Evolutionary conservation across 2,888 invertebrate species (phyloP).

Genomic region (Lumbricus terrestris): DNA sequence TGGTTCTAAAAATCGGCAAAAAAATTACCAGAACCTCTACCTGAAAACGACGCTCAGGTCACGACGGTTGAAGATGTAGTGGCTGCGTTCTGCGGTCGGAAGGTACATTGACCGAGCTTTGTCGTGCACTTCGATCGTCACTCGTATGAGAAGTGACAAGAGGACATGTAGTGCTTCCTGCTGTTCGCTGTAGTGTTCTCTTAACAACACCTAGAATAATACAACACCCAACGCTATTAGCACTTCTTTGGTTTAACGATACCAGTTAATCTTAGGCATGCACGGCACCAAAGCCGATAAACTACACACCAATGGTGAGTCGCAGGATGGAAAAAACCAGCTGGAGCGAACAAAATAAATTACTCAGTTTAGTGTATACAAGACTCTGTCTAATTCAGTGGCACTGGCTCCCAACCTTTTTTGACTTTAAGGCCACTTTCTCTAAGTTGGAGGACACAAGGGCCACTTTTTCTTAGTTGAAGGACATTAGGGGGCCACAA

Average conservation of each 20-base stretch:
- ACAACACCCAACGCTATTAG: neutral
- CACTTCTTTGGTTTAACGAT: too few species aligned
- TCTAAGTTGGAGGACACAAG: too few species aligned
- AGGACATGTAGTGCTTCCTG: slow-evolving; percentile 47
- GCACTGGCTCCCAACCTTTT: too few species aligned
- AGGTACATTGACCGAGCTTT: slow-evolving; percentile 54
- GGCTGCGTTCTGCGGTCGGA: slow-evolving; percentile 54
- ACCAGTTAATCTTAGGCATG: neutral
- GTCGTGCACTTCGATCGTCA: slow-evolving; percentile 55
- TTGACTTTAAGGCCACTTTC: too few species aligned
- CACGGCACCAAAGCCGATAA: too few species aligned
- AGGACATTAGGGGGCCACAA: too few species aligned
- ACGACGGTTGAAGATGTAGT: slow-evolving; percentile 56
- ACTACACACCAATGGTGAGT: too few species aligned
- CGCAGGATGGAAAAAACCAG: too few species aligned
- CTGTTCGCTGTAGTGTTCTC: slow-evolving; percentile 34
- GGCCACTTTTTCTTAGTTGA: too few species aligned
- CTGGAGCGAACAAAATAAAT: too few species aligned
- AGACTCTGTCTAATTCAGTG: too few species aligned
- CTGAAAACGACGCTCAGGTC: slow-evolving; percentile 55
- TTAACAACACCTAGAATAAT: neutral
- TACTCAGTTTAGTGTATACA: too few species aligned
- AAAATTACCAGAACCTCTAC: slow-evolving; percentile 38
- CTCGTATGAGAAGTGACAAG: slow-evolving; percentile 49
- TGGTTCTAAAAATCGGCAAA: neutral